These are phyloP conservation scores for Artemia sinica DNA, from an alignment of 2,888 invertebrate species.

Conservation along the genomic window DNA sequence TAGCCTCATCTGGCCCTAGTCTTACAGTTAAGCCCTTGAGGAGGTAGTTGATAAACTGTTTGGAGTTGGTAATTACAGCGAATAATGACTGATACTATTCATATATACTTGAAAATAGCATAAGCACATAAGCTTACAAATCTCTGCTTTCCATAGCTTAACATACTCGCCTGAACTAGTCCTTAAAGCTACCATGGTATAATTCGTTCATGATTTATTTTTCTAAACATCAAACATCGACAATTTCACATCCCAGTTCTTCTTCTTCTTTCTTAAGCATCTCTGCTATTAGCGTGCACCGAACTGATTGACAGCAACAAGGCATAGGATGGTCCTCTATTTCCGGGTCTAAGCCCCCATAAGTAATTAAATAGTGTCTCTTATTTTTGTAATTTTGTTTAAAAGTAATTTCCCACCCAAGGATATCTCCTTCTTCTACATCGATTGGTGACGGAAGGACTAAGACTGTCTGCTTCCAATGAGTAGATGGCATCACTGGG, in stretches of 20 bases:
- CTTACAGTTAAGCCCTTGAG: too few species aligned
- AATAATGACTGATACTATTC: too few species aligned
- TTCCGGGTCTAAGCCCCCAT: constrained; percentile 50
- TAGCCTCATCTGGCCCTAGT: too few species aligned
- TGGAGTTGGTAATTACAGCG: too few species aligned
- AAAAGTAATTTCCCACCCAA: constrained; percentile 40
- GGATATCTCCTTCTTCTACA: constrained; percentile 32
- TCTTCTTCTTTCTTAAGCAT: constrained; percentile 39
- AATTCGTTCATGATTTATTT: too few species aligned
- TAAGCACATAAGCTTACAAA: too few species aligned
- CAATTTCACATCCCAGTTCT: constrained; percentile 24
- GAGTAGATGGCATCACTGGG: constrained; percentile 41
- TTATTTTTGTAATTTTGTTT: constrained; percentile 41
- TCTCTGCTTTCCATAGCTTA: too few species aligned
- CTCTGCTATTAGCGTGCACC: constrained; percentile 52
- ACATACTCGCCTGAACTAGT: too few species aligned
- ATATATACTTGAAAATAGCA: too few species aligned
- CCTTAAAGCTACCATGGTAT: too few species aligned
- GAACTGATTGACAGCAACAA: constrained; percentile 56
- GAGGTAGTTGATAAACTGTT: too few species aligned
- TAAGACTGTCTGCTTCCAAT: constrained; percentile 58
- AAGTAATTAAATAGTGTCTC: constrained; percentile 45
- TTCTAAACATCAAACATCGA: background rate
- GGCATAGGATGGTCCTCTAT: constrained; percentile 54
- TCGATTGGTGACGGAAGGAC: constrained; percentile 48